These are phyloP conservation scores for Sceloporus undulatus DNA, from an alignment of 2,113 vertebrate species.

Conservation along the genomic window DNA sequence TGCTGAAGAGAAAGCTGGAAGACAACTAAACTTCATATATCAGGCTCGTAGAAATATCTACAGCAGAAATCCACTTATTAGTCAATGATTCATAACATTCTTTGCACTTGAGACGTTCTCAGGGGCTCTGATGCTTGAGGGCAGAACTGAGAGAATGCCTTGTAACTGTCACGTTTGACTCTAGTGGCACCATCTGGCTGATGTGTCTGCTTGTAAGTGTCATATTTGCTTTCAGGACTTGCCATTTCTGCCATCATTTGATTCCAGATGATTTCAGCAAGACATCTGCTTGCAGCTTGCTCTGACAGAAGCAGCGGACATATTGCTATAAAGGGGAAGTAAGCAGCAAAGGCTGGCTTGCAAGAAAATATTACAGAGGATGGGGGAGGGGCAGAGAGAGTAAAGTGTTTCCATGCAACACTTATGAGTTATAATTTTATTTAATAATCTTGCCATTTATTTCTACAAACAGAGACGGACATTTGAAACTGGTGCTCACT, in stretches of 20 bases:
- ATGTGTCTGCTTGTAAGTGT: constrained; percentile 45
- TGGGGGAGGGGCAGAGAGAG: not conserved
- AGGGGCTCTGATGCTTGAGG: constrained; percentile 54
- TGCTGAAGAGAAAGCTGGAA: not conserved
- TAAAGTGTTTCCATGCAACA: too few species aligned
- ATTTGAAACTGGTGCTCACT: not conserved
- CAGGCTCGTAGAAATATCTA: accelerated
- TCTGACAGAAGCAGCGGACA: constrained; percentile 26
- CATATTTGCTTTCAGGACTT: constrained; percentile 67
- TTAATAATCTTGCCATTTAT: not conserved
- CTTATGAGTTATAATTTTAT: not conserved
- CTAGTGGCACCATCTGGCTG: constrained; percentile 52
- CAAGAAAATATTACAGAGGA: not conserved
- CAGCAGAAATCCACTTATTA: constrained; percentile 16
- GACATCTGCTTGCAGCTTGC: constrained; percentile 24
- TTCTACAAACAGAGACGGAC: not conserved
- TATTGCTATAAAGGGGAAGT: constrained; percentile 13
- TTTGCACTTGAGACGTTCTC: constrained; percentile 59
- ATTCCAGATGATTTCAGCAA: constrained; percentile 44
- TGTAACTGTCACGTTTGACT: constrained; percentile 56
- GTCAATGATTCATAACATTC: constrained; percentile 57
- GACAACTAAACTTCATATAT: constrained; percentile 1
- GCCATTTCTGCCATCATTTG: constrained; percentile 55
- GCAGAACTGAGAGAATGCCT: constrained; percentile 25
- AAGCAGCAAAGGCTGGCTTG: not conserved